Percentiles rank a stretch among this genome's conserved stretches.
Evolutionary conservation across 2,797 vertebrate genomes (phyloP).

Genomic region (Peromyscus aztecus): DNA sequence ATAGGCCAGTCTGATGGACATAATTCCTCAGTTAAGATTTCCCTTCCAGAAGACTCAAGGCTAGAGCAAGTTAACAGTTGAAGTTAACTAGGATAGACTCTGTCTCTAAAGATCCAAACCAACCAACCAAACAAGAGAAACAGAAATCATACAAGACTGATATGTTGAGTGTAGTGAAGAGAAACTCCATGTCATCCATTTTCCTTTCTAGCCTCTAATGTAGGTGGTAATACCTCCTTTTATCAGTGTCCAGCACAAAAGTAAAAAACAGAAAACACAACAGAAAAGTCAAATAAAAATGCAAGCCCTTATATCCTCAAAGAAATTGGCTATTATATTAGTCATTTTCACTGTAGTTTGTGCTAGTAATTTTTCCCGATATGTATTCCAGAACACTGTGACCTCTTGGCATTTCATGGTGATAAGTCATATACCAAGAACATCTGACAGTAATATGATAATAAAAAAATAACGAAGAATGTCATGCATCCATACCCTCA

Average conservation of each 20-base stretch:
- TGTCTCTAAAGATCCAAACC: neutral
- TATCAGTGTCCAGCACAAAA: conserved; percentile 36
- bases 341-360: conserved; percentile 41
- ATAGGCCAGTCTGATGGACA: neutral
- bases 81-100: neutral
- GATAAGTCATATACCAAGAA: conserved; percentile 51
- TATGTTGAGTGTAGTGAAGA: neutral
- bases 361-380: conserved; percentile 29
- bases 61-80: neutral
- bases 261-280: conserved; percentile 66
- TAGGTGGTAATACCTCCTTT: conserved; percentile 24
- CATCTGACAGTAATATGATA: conserved; percentile 68
- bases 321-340: conserved; percentile 41
- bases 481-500: conserved; percentile 48
- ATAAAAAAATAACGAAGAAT: conserved; percentile 62
- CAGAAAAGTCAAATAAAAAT: conserved; percentile 56
- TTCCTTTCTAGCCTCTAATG: conserved; percentile 54
- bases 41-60: neutral
- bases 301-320: neutral
- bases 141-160: conserved; percentile 38
- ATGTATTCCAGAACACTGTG: neutral
- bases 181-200: conserved; percentile 10
- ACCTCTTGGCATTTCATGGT: conserved; percentile 49
- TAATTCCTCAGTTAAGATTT: neutral
- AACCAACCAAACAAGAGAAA: neutral